These are phyloP conservation scores for Leguminivora glycinivorella DNA, from an alignment of 1,140 invertebrate genomes.

Conservation along the genomic window DNA sequence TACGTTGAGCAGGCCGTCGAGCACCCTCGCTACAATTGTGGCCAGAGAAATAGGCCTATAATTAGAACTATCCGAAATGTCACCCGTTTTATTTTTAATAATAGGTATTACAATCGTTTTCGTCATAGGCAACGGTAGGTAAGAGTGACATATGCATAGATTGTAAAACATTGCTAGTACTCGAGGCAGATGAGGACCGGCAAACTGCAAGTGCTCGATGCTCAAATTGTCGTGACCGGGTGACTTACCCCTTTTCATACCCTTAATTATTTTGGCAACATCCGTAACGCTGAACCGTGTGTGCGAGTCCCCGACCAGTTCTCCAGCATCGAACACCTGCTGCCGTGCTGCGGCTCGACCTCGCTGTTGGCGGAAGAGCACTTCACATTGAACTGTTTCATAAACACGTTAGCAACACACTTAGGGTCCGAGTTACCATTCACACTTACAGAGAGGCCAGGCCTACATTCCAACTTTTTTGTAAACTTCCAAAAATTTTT, in stretches of 20 bases:
- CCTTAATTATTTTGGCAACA: not conserved
- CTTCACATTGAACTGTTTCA: constrained; percentile 12
- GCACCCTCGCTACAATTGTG: too few species aligned
- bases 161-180: constrained; percentile 23
- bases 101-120: too few species aligned
- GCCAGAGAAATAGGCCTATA: too few species aligned
- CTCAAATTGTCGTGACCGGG: constrained; percentile 24
- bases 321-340: too few species aligned
- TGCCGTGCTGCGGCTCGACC: too few species aligned
- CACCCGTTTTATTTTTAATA: too few species aligned
- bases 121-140: constrained; percentile 21
- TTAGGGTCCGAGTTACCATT: constrained; percentile 15
- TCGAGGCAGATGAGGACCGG: constrained; percentile 16
- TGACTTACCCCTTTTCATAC: constrained; percentile 29
- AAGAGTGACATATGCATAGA: constrained; percentile 19
- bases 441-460: constrained; percentile 1
- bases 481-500: constrained; percentile 14
- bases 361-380: not conserved
- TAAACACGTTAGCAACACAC: constrained; percentile 26
- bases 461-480: constrained; percentile 24
- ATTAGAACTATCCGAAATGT: too few species aligned
- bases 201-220: constrained; percentile 28
- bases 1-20: too few species aligned
- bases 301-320: not conserved
- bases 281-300: not conserved